Percentiles rank a stretch among this genome's conserved stretches.
These are phyloP conservation scores for Cheilosia variabilis DNA, from an alignment of 2,888 invertebrate genomes.

Conservation along the genomic window DNA sequence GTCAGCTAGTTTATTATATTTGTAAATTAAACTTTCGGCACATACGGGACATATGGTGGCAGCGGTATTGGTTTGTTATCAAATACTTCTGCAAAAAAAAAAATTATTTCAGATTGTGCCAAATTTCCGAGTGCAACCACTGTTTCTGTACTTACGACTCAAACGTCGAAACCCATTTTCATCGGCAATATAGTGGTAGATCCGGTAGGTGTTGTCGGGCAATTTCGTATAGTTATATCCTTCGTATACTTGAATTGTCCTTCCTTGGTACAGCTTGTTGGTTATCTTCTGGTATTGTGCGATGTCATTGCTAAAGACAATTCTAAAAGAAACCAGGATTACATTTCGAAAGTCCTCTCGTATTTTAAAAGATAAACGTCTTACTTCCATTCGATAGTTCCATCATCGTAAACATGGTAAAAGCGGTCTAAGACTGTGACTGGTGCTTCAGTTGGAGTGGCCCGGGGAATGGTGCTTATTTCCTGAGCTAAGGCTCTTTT, in stretches of 20 bases:
- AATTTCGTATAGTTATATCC: constrained; percentile 24
- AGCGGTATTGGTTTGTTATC: constrained; percentile 34
- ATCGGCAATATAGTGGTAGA: constrained; percentile 37
- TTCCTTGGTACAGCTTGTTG: constrained; percentile 23
- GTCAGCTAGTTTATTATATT: no score
- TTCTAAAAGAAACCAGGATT: background rate
- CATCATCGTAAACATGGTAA: constrained; percentile 40
- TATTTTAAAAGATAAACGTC: background rate
- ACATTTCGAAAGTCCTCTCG: background rate
- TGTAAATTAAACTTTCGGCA: constrained; percentile 9
- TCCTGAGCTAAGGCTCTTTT: background rate
- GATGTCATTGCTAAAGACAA: constrained; percentile 30
- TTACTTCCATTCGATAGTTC: constrained; percentile 51
- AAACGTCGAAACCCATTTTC: constrained; percentile 34
- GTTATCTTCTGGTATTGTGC: constrained; percentile 45
- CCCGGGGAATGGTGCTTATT: background rate
- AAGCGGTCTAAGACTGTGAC: constrained; percentile 28
- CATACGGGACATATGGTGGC: constrained; percentile 41
- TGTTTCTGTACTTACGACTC: constrained; percentile 17
- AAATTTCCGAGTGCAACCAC: no score
- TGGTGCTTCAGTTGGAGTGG: background rate
- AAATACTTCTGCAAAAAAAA: constrained; percentile 22
- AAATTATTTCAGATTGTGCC: background rate
- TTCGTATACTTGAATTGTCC: constrained; percentile 22
- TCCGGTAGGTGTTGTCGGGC: constrained; percentile 26